These are phyloP conservation scores for Oopsacas minuta DNA, from an alignment of 37 sponge, comb jelly and placozoan genomes.

Conservation along the genomic window DNA sequence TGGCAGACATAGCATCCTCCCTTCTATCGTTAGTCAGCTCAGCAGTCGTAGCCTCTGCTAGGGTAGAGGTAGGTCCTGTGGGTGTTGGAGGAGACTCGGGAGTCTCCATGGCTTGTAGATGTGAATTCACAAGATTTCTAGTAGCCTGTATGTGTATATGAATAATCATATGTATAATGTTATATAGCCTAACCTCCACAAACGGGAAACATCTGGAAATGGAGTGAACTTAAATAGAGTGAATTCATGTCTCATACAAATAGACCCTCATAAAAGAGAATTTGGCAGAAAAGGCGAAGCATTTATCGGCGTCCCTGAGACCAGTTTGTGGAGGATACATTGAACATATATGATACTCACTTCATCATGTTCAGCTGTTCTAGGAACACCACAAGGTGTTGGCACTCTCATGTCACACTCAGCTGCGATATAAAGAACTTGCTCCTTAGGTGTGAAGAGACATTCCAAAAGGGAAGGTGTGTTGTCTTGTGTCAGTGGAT, in stretches of 20 bases:
- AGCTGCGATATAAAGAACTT: conserved; percentile 11
- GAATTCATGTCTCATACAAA: no score
- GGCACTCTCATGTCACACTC: not conserved
- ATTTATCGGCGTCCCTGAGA: no score
- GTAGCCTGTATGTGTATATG: not conserved
- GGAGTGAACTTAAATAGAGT: no score
- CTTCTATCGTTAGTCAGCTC: not conserved
- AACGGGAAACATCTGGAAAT: no score
- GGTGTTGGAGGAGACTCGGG: not conserved
- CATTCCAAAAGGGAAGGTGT: conserved; percentile 24
- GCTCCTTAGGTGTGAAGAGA: conserved; percentile 37
- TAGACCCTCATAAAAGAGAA: no score
- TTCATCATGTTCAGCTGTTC: not conserved
- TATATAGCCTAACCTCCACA: no score
- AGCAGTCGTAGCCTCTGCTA: not conserved
- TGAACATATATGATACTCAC: no score
- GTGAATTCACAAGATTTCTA: not conserved
- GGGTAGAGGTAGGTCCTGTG: not conserved
- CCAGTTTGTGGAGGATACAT: no score
- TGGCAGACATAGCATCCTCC: not conserved
- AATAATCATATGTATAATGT: no score
- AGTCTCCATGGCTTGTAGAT: not conserved
- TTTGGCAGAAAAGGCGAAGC: no score
- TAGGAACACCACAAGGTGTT: not conserved
- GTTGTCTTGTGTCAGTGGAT: conserved; percentile 25